Evolutionary conservation across 2,888 invertebrate species (phyloP).

Genomic region (Xylocampa areola): DNA sequence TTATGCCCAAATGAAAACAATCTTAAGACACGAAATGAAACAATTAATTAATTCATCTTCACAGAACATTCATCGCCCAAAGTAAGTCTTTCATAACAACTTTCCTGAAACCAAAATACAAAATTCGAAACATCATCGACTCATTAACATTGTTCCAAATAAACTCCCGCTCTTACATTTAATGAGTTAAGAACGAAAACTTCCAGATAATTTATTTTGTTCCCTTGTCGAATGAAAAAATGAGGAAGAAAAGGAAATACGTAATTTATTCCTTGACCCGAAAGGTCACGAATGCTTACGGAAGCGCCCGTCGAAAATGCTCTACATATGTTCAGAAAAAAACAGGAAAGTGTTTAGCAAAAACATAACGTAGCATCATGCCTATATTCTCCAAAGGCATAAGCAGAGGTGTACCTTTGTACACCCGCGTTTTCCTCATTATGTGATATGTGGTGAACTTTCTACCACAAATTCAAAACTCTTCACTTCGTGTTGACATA

Average conservation of each 20-base stretch:
- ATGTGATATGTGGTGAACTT: no score
- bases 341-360: conserved; percentile 10
- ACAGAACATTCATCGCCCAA: conserved; percentile 6
- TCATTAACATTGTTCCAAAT: conserved; percentile 43
- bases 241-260: conserved; percentile 16
- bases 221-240: conserved; percentile 13
- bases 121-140: conserved; percentile 20
- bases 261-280: conserved; percentile 54
- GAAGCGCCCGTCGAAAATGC: conserved; percentile 17
- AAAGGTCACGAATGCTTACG: conserved; percentile 24
- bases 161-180: conserved; percentile 20
- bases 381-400: no score
- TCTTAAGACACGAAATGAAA: neutral
- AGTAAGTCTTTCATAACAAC: neutral
- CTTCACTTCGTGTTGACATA: no score
- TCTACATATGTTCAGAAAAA: conserved; percentile 33
- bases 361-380: no score
- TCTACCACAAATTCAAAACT: no score
- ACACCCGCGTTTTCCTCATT: no score
- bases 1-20: neutral
- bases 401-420: no score
- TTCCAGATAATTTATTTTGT: conserved; percentile 41
- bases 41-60: neutral
- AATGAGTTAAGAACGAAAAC: conserved; percentile 39
- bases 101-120: conserved; percentile 1